phyloP scores from a whole-genome alignment of 2,113 vertebrate genomes.

The Pogonocichla stellata region DNA sequence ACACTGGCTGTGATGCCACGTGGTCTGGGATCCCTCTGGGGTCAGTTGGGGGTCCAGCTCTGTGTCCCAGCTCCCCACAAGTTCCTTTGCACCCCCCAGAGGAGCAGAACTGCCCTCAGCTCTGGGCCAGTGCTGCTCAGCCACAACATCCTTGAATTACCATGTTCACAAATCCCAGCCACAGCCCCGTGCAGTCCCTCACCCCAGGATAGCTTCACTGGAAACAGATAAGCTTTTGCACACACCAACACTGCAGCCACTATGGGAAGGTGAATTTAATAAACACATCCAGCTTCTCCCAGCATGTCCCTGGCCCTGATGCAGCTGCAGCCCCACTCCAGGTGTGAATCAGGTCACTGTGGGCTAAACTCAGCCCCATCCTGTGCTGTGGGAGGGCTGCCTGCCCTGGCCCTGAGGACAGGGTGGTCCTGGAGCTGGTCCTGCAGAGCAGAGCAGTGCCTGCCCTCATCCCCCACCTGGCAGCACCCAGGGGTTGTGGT shows the following conservation, averaged over 20 bases:
- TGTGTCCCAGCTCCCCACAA: not conserved
- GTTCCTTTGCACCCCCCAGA: not conserved
- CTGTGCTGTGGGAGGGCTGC: rapidly evolving
- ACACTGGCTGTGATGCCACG: not conserved
- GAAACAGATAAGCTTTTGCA: rapidly evolving
- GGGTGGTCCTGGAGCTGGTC: rapidly evolving
- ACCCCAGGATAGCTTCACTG: rapidly evolving
- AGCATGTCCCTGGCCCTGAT: rapidly evolving
- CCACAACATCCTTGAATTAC: not conserved
- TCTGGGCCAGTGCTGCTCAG: not conserved
- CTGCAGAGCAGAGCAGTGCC: not conserved
- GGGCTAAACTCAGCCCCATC: not conserved
- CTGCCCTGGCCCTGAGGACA: rapidly evolving
- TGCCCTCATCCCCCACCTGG: rapidly evolving
- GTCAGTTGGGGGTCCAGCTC: not conserved
- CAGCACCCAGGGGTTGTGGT: rapidly evolving
- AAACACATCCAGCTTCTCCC: rapidly evolving
- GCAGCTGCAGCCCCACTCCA: rapidly evolving
- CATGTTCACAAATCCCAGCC: too few species aligned
- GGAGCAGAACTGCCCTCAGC: not conserved
- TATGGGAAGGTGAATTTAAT: not conserved
- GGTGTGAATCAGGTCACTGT: rapidly evolving
- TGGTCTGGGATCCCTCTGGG: not conserved
- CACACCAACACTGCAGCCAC: not conserved
- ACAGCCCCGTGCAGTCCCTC: rapidly evolving